phyloP scores from a whole-genome alignment of 2,888 invertebrate species.

The Polyommatus icarus region DNA sequence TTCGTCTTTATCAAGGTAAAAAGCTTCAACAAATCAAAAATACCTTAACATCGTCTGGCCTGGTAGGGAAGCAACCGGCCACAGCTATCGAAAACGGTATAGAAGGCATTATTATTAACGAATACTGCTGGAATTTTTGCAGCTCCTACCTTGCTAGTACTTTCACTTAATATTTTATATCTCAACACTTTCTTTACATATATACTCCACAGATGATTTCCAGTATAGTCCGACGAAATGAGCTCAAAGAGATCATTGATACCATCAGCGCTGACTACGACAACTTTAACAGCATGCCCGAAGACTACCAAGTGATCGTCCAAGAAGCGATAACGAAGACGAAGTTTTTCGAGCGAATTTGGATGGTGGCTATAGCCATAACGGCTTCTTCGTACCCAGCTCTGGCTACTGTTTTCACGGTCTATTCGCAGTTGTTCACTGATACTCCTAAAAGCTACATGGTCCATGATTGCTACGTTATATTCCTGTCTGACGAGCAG shows the following conservation, averaged over 20 bases:
- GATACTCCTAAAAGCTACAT: constrained; percentile 41
- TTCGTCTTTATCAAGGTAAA: constrained; percentile 39
- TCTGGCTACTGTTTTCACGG: constrained; percentile 38
- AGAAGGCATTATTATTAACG: too few relatives aligned
- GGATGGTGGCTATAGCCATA: constrained; percentile 37
- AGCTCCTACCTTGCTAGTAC: too few relatives aligned
- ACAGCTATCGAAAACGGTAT: too few relatives aligned
- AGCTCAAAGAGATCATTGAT: constrained; percentile 40
- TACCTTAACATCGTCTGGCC: too few relatives aligned
- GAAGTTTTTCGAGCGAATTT: constrained; percentile 39
- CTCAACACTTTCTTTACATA: too few relatives aligned
- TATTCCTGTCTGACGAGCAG: constrained; percentile 38
- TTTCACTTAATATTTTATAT: too few relatives aligned
- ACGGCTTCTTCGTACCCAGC: constrained; percentile 38
- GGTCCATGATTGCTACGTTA: constrained; percentile 41
- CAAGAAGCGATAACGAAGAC: constrained; percentile 37
- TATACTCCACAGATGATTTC: constrained; percentile 19
- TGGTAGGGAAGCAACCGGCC: too few relatives aligned
- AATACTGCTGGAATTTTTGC: too few relatives aligned
- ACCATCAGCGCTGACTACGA: constrained; percentile 41
- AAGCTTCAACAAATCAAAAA: too few relatives aligned
- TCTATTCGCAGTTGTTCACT: constrained; percentile 39
- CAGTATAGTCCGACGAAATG: constrained; percentile 36
- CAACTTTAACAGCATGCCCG: constrained; percentile 39
- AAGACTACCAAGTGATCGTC: constrained; percentile 37